Evolutionary conservation across 2,888 invertebrate genomes (phyloP).

Genomic region (Netelia fuscicornis): DNA sequence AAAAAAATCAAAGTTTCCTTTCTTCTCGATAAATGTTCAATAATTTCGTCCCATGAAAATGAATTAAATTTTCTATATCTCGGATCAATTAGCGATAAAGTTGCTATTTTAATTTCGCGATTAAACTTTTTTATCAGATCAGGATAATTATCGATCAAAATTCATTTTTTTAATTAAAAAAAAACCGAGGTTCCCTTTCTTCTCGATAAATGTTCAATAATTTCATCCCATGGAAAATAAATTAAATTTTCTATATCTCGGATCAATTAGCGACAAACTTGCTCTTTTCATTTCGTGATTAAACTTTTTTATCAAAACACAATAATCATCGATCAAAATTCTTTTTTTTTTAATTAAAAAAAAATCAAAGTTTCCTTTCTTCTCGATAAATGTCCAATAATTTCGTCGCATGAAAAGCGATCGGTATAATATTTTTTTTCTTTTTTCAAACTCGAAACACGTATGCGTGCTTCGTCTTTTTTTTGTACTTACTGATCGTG

Average conservation of each 20-base stretch:
- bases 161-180: background rate
- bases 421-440: background rate
- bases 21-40: too few species aligned
- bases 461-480: background rate
- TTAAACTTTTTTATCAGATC: background rate
- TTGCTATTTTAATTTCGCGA: background rate
- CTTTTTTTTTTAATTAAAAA: background rate
- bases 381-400: background rate
- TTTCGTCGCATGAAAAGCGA: background rate
- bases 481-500: constrained; percentile 75
- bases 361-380: background rate
- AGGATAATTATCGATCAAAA: background rate
- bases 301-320: background rate
- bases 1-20: too few species aligned
- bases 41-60: too few species aligned
- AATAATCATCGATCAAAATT: background rate
- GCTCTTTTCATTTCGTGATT: background rate
- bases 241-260: background rate
- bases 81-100: too few species aligned
- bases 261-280: too few species aligned
- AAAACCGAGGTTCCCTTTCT: too few species aligned
- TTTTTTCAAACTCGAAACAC: constrained; percentile 5
- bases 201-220: too few species aligned
- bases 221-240: too few species aligned
- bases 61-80: background rate